phyloP scores from a whole-genome alignment of 2,113 vertebrate genomes.

The Blennius ocellaris region DNA sequence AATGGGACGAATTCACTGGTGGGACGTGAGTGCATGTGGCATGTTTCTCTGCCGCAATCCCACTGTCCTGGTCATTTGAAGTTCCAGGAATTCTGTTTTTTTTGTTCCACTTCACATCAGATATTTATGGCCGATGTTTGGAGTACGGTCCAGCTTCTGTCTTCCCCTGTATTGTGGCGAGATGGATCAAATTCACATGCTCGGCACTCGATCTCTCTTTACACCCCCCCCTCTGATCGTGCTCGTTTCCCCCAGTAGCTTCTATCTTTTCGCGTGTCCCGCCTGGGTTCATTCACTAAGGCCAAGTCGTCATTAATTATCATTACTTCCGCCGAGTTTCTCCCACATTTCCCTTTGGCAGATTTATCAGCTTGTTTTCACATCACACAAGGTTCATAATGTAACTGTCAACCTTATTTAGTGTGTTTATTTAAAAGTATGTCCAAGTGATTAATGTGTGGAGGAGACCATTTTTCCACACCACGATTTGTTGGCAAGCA shows the following conservation, averaged over 20 bases:
- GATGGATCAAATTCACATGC: constrained; percentile 30
- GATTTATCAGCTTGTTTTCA: constrained; percentile 15
- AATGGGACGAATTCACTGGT: not conserved
- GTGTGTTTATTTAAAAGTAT: constrained; percentile 2
- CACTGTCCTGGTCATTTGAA: constrained; percentile 13
- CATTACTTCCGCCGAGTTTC: constrained; percentile 37
- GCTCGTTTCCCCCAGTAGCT: constrained; percentile 5
- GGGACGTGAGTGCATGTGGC: not conserved
- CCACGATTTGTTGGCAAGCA: not conserved
- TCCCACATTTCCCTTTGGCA: constrained; percentile 32
- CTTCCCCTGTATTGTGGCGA: constrained; percentile 14
- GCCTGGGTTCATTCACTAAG: constrained; percentile 36
- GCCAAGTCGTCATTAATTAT: constrained; percentile 39
- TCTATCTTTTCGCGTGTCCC: constrained; percentile 24
- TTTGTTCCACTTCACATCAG: not conserved
- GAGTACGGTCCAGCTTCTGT: not conserved
- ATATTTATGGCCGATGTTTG: constrained; percentile 23
- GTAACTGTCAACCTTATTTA: not conserved
- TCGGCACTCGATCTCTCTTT: constrained; percentile 17
- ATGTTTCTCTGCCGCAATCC: constrained; percentile 2
- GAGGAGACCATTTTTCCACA: not conserved
- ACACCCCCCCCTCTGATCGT: constrained; percentile 2
- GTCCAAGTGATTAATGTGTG: not conserved
- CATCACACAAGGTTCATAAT: constrained; percentile 7
- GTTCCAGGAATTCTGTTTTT: constrained; percentile 51